Evolutionary conservation across 2,797 vertebrate species (phyloP).

Genomic region (Cossypha heuglini): DNA sequence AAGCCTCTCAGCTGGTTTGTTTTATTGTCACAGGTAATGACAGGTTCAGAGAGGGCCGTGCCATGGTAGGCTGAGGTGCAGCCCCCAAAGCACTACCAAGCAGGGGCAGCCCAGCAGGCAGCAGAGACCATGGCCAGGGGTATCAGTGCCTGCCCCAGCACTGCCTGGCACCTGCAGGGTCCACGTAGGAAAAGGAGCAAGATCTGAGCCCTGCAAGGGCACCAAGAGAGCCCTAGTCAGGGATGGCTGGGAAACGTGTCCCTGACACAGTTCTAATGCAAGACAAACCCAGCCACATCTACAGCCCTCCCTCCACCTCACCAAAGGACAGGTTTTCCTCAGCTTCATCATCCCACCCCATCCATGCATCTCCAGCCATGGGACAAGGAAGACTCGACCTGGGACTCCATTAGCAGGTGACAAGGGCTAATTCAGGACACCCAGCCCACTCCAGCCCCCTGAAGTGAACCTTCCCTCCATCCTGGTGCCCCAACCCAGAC

Average conservation of each 20-base stretch:
- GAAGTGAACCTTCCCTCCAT: background rate
- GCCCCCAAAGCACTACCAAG: background rate
- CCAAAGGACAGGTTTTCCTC: background rate
- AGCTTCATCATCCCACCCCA: background rate
- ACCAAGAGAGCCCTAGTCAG: background rate
- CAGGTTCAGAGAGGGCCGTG: background rate
- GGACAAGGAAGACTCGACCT: fast-evolving
- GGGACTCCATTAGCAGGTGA: background rate
- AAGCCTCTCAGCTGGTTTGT: background rate
- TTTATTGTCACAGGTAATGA: slow-evolving; percentile 1
- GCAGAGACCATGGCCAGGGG: background rate
- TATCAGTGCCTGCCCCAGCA: background rate
- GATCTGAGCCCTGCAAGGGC: background rate
- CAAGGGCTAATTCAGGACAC: background rate
- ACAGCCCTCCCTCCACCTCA: background rate
- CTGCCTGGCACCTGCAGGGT: background rate
- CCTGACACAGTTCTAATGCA: background rate
- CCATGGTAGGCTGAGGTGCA: background rate
- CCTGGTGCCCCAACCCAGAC: background rate
- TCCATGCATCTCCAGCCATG: background rate
- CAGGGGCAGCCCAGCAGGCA: background rate
- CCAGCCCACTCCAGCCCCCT: background rate
- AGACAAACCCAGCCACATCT: background rate
- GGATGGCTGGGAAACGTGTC: background rate
- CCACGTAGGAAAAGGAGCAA: background rate